Evolutionary conservation across 2,797 vertebrate species (phyloP), one percentile per base, ranked within the genome.

Genomic region (Podarcis siculus): DNA sequence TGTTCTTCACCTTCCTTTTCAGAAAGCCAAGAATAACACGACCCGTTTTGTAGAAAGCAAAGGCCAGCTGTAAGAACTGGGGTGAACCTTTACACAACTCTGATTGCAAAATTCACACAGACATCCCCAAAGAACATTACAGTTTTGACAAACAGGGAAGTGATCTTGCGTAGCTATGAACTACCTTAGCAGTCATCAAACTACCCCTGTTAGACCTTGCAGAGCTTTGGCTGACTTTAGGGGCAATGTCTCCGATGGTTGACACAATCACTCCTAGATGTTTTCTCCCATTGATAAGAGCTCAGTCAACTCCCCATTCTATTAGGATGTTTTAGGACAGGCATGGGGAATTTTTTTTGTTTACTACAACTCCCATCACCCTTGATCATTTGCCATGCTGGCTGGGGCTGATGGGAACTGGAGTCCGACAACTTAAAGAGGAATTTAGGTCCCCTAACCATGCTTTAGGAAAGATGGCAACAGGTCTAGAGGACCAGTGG

Each of bases 1-100:
- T 23, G 35, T 32, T 66, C 39, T 82, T 49, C 66, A 45, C 8
- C 27, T 79, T 58, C 87, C 45, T 83, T 79, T 69, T 83, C 49
- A 9, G 27, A 27, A 71, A 71, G 81, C 87, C 75, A 79, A 83
- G 61, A 83, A 83, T 9, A 83, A 79, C 81, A 79, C 3, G 23
- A 58, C 21, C 27, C 4, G 1, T 37, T 37, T 61, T 39, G 45
- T 15, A 25, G 73, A 72, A 45, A 32, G 75, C 21, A 27, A 71
- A 79, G 19, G 35, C 30, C 42, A 64, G 17, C 21, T 42, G 35
- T 19, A 37, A 78, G 73, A 83, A 37, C 45, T 17, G 10, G 35
- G 35, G 66, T 2, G 45, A 78, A 25, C 25, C 5, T 83, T 30
- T 25, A 15, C 2, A 10, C 49, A 17, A 15, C 32, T 9, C 13